A percentile compares a stretch with the other conserved stretches of the same genome.
These are phyloP conservation scores for Gambusia yucatana DNA, from an alignment of 2,797 vertebrate species.

Conservation along the genomic window DNA sequence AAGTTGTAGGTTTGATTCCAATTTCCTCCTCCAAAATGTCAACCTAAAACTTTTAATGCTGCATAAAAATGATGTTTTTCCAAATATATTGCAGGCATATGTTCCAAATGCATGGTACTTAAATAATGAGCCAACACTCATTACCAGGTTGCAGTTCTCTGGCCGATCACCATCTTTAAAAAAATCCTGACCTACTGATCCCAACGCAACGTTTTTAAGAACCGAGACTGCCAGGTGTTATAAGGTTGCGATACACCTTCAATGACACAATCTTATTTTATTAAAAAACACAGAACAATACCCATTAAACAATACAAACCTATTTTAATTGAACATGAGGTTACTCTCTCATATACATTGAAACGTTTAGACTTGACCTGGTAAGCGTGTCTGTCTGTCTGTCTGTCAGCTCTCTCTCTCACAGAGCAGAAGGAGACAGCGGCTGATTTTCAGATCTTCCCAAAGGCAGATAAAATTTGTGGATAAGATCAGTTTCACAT, in stretches of 20 bases:
- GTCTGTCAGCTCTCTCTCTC: background rate
- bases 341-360: background rate
- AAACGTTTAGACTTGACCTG: background rate
- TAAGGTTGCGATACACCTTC: background rate
- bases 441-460: background rate
- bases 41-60: background rate
- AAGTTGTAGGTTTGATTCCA: background rate
- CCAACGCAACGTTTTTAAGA: background rate
- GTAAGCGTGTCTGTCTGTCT: background rate
- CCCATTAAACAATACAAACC: background rate
- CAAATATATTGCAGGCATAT: background rate
- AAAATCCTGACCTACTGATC: background rate
- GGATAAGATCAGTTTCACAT: background rate
- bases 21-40: no score
- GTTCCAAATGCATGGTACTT: background rate
- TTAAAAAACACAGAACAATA: background rate
- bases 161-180: background rate
- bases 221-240: no score
- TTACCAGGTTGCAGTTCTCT: background rate
- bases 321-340: background rate
- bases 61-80: background rate
- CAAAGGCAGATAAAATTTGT: background rate
- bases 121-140: background rate
- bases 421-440: background rate
- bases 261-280: background rate